Percentiles rank a stretch among this genome's conserved stretches.
These are phyloP conservation scores for Neosalanx taihuensis DNA, from an alignment of 2,797 vertebrate species.

Conservation along the genomic window DNA sequence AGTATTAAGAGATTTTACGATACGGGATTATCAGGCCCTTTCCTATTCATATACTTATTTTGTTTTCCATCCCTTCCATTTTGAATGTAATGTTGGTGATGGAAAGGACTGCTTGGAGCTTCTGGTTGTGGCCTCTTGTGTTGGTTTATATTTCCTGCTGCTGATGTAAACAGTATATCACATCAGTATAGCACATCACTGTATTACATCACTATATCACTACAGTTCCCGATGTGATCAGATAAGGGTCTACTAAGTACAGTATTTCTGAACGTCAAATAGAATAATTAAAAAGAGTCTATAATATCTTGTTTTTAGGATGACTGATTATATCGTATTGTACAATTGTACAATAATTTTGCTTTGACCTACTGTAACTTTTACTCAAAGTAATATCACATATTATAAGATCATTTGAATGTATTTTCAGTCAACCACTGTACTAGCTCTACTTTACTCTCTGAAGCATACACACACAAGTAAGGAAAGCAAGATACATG, in stretches of 20 bases:
- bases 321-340: conserved; percentile 23
- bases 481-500: too few species aligned
- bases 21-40: background rate
- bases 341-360: conserved; percentile 4
- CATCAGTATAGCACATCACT: too few species aligned
- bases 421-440: conserved; percentile 55
- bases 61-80: conserved; percentile 25
- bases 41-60: conserved; percentile 4
- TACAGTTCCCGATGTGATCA: conserved; percentile 14
- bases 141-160: conserved; percentile 49
- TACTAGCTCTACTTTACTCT: conserved; percentile 18
- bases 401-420: conserved; percentile 57
- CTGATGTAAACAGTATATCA: conserved; percentile 15
- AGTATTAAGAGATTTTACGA: too few species aligned
- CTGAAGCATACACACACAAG: background rate
- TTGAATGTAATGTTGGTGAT: conserved; percentile 37
- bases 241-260: conserved; percentile 18
- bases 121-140: conserved; percentile 27
- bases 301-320: background rate
- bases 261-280: conserved; percentile 18
- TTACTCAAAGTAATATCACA: conserved; percentile 21
- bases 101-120: background rate
- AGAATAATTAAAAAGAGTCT: background rate
- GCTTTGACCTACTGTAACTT: too few species aligned
- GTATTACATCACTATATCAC: too few species aligned